phyloP scores from a whole-genome alignment of 1,140 invertebrate genomes.

The Lepidurus arcticus region DNA sequence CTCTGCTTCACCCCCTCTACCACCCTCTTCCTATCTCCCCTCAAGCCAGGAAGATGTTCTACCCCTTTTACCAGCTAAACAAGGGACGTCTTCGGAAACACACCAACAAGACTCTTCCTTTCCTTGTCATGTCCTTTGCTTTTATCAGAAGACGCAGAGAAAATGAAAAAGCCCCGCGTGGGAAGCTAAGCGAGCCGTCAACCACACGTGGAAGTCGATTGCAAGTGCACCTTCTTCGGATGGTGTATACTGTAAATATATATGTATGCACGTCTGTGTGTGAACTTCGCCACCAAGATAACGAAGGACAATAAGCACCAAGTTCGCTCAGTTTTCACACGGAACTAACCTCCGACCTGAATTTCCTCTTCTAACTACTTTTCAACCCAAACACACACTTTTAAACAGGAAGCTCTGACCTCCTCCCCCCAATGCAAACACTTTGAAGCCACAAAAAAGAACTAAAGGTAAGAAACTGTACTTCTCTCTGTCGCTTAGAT shows the following conservation, averaged over 20 bases:
- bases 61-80: neutral
- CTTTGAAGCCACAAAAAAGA: neutral
- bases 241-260: neutral
- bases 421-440: neutral
- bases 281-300: neutral
- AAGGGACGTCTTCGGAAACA: neutral
- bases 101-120: neutral
- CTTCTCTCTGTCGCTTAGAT: too few species aligned
- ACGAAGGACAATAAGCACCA: neutral
- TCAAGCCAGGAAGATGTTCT: constrained; percentile 12
- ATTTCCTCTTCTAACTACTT: neutral
- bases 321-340: constrained; percentile 4
- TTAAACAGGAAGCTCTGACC: neutral
- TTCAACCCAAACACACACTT: neutral
- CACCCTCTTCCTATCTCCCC: constrained; percentile 4
- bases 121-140: neutral
- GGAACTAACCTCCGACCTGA: constrained; percentile 6
- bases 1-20: neutral
- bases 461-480: neutral
- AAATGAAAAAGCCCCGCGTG: neutral
- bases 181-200: constrained; percentile 7
- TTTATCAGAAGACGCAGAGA: neutral
- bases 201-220: constrained; percentile 6
- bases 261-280: neutral
- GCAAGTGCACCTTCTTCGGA: neutral